Conservation (phyloP, 2,888 invertebrate species). For the Tetrapedia diversipes region DNA sequence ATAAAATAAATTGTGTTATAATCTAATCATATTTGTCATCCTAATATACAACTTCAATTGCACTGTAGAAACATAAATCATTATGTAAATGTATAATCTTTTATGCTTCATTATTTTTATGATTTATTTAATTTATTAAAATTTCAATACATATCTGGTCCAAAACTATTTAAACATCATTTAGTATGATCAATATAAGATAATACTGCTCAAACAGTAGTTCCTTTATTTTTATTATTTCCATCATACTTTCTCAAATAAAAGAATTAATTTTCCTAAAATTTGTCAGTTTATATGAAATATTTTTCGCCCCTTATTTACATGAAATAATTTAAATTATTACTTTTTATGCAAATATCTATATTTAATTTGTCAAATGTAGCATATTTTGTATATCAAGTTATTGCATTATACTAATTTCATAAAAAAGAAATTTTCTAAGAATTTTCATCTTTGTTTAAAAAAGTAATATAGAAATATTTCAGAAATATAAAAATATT, state of each 20-base stretch:
- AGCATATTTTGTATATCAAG: constrained; percentile 43
- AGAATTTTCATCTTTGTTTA: constrained; percentile 60
- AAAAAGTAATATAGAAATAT: constrained; percentile 16
- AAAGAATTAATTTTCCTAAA: constrained; percentile 34
- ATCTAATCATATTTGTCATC: constrained; percentile 42
- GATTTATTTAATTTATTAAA: constrained; percentile 26
- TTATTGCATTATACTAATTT: constrained; percentile 42
- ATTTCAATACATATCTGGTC: constrained; percentile 36
- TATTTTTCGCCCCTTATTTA: constrained; percentile 47
- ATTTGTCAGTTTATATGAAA: constrained; percentile 42
- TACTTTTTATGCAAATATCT: constrained; percentile 34
- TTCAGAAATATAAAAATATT: constrained; percentile 54
- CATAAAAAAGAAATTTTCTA: constrained; percentile 54
- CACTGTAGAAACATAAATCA: constrained; percentile 50
- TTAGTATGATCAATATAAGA: constrained; percentile 43
- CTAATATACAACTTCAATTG: constrained; percentile 48
- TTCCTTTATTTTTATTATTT: constrained; percentile 34
- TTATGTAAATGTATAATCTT: constrained; percentile 41
- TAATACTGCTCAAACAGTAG: constrained; percentile 58
- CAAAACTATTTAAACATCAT: constrained; percentile 45
- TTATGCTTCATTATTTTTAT: constrained; percentile 33
- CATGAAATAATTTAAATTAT: constrained; percentile 48
- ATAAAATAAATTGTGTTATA: constrained; percentile 46
- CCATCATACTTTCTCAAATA: constrained; percentile 26
- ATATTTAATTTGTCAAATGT: constrained; percentile 52